A percentile compares a stretch with the other conserved stretches of the same genome.
These are phyloP conservation scores for Noctua pronuba DNA, from an alignment of 2,888 invertebrate genomes.

Conservation along the genomic window DNA sequence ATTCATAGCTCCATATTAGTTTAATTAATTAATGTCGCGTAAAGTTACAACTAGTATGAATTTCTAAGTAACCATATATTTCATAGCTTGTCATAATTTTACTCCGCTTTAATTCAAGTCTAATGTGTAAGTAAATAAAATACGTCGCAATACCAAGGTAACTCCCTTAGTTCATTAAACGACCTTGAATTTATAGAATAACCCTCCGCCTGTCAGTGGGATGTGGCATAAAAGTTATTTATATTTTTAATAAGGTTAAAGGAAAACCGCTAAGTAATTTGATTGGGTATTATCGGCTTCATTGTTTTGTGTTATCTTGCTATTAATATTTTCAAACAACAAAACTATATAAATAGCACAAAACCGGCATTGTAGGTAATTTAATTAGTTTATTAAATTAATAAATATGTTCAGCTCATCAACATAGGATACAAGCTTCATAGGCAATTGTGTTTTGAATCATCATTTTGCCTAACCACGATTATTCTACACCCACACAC, in stretches of 20 bases:
- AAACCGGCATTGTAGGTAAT: neutral
- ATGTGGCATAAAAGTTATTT: neutral
- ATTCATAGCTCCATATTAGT: neutral
- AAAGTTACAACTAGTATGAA: neutral
- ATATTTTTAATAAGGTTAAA: neutral
- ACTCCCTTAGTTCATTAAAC: slow-evolving; percentile 35
- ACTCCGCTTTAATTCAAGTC: neutral
- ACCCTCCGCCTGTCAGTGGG: neutral
- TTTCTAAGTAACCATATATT: neutral
- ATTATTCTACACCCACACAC: too few species aligned
- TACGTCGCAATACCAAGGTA: slow-evolving; percentile 15
- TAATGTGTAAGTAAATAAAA: too few species aligned
- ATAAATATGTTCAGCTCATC: neutral
- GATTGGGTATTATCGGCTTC: slow-evolving; percentile 5
- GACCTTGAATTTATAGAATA: slow-evolving; percentile 32
- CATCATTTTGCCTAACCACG: too few species aligned
- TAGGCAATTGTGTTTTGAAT: too few species aligned
- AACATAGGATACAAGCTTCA: too few species aligned
- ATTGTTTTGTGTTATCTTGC: slow-evolving; percentile 1
- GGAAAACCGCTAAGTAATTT: slow-evolving; percentile 7
- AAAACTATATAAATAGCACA: neutral
- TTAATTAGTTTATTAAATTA: neutral
- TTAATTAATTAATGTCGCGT: neutral
- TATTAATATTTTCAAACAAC: slow-evolving; percentile 5
- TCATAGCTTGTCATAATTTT: neutral